Evolutionary conservation across 2,113 vertebrate species (phyloP).

Genomic region (Equus quagga): DNA sequence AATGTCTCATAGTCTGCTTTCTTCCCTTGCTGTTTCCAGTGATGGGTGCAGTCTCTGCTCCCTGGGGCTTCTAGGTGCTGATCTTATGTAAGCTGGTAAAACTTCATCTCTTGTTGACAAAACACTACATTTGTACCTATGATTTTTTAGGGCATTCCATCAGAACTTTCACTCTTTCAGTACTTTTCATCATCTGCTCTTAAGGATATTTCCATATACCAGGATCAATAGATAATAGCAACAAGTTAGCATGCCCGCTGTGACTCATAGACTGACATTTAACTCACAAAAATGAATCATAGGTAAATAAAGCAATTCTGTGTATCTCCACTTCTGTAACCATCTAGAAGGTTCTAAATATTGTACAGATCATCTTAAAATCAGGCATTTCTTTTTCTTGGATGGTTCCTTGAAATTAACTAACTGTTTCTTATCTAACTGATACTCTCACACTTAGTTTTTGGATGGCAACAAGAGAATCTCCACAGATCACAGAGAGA

Average conservation of each 20-base stretch:
- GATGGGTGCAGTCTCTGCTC: not conserved
- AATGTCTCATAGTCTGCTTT: not conserved
- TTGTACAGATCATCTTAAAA: slow-evolving; percentile 32
- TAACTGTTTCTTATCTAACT: not conserved
- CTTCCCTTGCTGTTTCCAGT: not conserved
- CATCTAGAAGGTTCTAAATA: slow-evolving; percentile 30
- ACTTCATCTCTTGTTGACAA: not conserved
- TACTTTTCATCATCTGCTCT: not conserved
- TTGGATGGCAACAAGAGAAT: not conserved
- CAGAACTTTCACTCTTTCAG: not conserved
- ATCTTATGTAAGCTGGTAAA: not conserved
- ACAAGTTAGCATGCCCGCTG: not conserved
- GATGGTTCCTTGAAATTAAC: slow-evolving; percentile 24
- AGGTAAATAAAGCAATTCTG: not conserved
- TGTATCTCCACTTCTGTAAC: not conserved
- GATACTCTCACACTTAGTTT: not conserved
- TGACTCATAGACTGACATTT: slow-evolving; percentile 21
- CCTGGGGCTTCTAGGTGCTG: not conserved
- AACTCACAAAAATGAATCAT: slow-evolving; percentile 35
- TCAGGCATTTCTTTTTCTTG: not conserved
- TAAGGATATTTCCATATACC: not conserved
- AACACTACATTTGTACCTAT: not conserved
- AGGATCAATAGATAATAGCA: not conserved
- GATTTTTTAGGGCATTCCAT: not conserved
- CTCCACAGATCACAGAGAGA: not conserved